Conservation (phyloP, 2,113 vertebrate species). For the Corythoichthys intestinalis region DNA sequence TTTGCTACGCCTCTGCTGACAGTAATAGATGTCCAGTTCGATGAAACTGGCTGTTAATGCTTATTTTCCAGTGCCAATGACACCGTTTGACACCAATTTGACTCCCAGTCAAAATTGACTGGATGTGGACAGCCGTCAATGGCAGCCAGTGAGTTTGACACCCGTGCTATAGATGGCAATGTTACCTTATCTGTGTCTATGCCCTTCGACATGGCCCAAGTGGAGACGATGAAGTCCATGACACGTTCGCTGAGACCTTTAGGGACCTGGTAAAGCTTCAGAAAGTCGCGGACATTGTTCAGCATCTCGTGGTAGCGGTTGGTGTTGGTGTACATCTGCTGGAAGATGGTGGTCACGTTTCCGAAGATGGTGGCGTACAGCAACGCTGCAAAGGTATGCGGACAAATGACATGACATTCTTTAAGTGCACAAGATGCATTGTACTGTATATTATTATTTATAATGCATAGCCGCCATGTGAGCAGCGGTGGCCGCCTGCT, state of each 20-base stretch:
- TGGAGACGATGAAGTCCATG: conserved; percentile 99
- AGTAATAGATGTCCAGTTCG: too few relatives aligned
- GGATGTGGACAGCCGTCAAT: too few relatives aligned
- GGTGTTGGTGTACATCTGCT: conserved; percentile 99
- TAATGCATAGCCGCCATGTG: conserved; percentile 27
- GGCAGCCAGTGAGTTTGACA: too few relatives aligned
- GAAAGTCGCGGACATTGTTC: conserved; percentile 96
- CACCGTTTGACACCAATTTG: too few relatives aligned
- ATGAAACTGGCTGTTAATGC: too few relatives aligned
- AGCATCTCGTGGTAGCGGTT: conserved; percentile 99
- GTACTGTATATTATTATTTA: conserved; percentile 27
- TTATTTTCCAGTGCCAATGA: too few relatives aligned
- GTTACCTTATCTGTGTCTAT: conserved; percentile 97
- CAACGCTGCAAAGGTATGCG: conserved; percentile 78
- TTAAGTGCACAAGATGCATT: too few relatives aligned
- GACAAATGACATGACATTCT: not conserved
- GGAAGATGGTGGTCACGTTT: conserved; percentile 98
- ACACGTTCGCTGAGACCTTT: conserved; percentile 97
- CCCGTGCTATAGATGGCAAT: too few relatives aligned
- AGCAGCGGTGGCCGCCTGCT: conserved; percentile 21
- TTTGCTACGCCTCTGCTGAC: too few relatives aligned
- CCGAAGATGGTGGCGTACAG: conserved; percentile 99
- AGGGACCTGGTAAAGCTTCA: conserved; percentile 97
- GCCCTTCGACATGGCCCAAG: conserved; percentile 99
- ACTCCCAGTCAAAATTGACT: too few relatives aligned